Evolutionary conservation across 1,140 invertebrate genomes (phyloP).

Genomic region (Bombus superbus): DNA sequence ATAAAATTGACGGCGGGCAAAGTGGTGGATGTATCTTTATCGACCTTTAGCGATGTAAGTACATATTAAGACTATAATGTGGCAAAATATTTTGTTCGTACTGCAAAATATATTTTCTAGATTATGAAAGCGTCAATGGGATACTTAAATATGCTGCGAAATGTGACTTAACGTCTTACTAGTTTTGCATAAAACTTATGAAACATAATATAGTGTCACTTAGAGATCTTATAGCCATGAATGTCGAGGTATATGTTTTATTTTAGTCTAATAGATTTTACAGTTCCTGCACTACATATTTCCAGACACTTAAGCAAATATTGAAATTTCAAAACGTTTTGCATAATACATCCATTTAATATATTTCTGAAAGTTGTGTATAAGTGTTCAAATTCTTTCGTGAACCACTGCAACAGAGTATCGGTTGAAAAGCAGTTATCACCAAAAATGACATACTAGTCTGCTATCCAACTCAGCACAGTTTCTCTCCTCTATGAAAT

Average conservation of each 20-base stretch:
- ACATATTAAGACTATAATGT: not conserved
- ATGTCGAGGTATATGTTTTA: too few relatives aligned
- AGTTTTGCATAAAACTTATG: not conserved
- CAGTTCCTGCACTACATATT: too few relatives aligned
- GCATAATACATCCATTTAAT: too few relatives aligned
- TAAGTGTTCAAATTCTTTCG: too few relatives aligned
- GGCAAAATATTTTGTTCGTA: not conserved
- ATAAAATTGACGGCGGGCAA: constrained; percentile 67
- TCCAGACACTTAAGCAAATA: too few relatives aligned
- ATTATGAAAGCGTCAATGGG: not conserved
- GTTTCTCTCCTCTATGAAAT: not conserved
- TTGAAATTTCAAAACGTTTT: too few relatives aligned
- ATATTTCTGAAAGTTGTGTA: too few relatives aligned
- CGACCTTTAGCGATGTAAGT: constrained; percentile 57
- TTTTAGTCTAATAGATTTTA: too few relatives aligned
- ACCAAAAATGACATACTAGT: too few relatives aligned
- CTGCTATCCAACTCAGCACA: too few relatives aligned
- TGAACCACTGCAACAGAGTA: too few relatives aligned
- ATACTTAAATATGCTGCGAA: not conserved
- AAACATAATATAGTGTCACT: not conserved
- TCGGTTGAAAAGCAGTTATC: too few relatives aligned
- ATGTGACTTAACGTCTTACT: not conserved
- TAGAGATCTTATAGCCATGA: not conserved
- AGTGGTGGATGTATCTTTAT: constrained; percentile 57
- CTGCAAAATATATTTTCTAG: not conserved